Evolutionary conservation across 2,888 invertebrate genomes (phyloP).

Genomic region (Latrodectus elegans): DNA sequence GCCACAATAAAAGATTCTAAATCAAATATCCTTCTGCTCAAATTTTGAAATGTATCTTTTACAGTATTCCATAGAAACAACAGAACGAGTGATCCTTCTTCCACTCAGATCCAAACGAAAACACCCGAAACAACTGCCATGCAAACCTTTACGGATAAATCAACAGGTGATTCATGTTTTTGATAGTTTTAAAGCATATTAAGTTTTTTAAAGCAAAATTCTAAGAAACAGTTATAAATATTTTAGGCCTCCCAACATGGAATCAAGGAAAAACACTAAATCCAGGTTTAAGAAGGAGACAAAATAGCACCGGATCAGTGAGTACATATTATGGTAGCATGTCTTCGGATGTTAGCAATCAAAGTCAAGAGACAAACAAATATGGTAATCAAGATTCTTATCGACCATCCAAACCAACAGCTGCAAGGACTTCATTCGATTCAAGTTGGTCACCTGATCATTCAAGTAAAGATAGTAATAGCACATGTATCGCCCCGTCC

Average conservation of each 20-base stretch:
- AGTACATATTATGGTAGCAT: slow-evolving; percentile 66
- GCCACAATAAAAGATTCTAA: too few species aligned
- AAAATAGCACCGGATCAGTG: slow-evolving; percentile 45
- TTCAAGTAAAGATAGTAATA: slow-evolving; percentile 52
- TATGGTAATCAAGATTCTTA: slow-evolving; percentile 35
- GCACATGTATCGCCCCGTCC: slow-evolving; percentile 28
- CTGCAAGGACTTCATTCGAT: slow-evolving; percentile 45
- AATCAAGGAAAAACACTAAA: slow-evolving; percentile 17
- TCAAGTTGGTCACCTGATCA: slow-evolving; percentile 54
- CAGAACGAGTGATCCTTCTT: too few species aligned
- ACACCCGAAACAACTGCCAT: too few species aligned
- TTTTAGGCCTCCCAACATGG: slow-evolving; percentile 29
- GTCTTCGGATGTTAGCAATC: slow-evolving; percentile 58
- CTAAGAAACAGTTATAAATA: neutral
- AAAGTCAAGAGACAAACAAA: slow-evolving; percentile 56
- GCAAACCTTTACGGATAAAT: too few species aligned
- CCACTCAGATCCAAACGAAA: too few species aligned
- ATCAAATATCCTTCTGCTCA: too few species aligned
- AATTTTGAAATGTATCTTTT: too few species aligned
- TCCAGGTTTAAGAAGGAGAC: slow-evolving; percentile 24
- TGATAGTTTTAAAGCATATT: neutral
- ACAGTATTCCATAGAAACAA: too few species aligned
- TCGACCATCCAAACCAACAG: slow-evolving; percentile 16
- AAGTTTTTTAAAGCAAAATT: neutral
- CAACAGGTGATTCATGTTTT: too few species aligned